phyloP scores from a whole-genome alignment of 2,888 invertebrate species.

The Diarsia brunnea region DNA sequence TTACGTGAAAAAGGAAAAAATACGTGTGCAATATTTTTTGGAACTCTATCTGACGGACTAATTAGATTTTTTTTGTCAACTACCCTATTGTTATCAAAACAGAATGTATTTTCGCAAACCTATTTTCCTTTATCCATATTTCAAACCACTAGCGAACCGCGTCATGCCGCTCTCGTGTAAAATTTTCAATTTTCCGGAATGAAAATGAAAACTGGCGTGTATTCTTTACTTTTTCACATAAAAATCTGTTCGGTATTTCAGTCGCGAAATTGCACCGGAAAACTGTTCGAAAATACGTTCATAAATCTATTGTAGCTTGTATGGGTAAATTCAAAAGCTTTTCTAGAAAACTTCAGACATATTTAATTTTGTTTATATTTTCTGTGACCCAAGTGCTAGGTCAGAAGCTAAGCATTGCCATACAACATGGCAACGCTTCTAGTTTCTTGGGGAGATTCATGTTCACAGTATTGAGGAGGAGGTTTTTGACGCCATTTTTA shows the following conservation, averaged over 20 bases:
- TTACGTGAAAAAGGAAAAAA: too few species aligned
- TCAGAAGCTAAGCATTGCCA: too few species aligned
- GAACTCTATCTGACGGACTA: too few species aligned
- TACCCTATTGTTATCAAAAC: background rate
- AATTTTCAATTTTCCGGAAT: conserved; percentile 35
- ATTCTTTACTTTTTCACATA: background rate
- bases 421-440: too few species aligned
- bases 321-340: background rate
- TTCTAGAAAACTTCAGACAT: background rate
- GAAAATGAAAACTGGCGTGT: conserved; percentile 26
- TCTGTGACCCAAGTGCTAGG: too few species aligned
- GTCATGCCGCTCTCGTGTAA: background rate
- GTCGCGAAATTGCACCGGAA: background rate
- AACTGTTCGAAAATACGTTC: background rate
- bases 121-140: conserved; percentile 8
- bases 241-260: conserved; percentile 19
- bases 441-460: too few species aligned
- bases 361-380: too few species aligned
- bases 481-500: too few species aligned
- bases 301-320: background rate
- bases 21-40: too few species aligned
- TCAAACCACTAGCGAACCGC: background rate
- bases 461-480: too few species aligned
- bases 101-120: background rate
- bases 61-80: too few species aligned